These are phyloP conservation scores for Psammodynastes pulverulentus DNA, from an alignment of 2,113 vertebrate species.

Conservation along the genomic window DNA sequence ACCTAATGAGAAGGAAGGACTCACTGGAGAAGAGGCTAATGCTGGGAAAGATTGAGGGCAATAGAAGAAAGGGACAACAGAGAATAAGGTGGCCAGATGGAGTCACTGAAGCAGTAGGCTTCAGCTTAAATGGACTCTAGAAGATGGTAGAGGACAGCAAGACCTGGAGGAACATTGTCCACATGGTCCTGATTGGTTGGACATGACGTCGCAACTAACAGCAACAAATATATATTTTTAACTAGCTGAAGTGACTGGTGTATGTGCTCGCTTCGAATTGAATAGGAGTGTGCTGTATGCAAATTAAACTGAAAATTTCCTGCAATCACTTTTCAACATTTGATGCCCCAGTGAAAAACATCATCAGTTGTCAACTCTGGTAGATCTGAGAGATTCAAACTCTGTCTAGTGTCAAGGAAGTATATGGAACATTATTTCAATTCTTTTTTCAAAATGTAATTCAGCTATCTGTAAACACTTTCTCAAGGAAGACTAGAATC, in stretches of 20 bases:
- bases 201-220: too few species aligned
- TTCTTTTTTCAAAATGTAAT: neutral
- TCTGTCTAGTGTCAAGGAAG: neutral
- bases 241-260: neutral
- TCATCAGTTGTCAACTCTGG: neutral
- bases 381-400: neutral
- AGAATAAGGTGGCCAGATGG: too few species aligned
- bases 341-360: neutral
- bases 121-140: too few species aligned
- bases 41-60: too few species aligned
- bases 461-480: neutral
- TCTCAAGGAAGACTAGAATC: neutral
- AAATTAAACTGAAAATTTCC: neutral
- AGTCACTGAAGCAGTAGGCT: too few species aligned
- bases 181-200: too few species aligned
- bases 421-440: neutral
- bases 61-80: too few species aligned
- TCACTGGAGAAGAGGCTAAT: too few species aligned
- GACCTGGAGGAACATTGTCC: too few species aligned
- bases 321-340: neutral
- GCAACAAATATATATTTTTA: too few species aligned
- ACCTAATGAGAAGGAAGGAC: too few species aligned
- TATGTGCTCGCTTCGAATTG: neutral
- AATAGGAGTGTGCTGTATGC: neutral
- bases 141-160: too few species aligned